Evolutionary conservation across 2,888 invertebrate species (phyloP), one percentile per base, ranked within the genome.

Genomic region (Carcina quercana): DNA sequence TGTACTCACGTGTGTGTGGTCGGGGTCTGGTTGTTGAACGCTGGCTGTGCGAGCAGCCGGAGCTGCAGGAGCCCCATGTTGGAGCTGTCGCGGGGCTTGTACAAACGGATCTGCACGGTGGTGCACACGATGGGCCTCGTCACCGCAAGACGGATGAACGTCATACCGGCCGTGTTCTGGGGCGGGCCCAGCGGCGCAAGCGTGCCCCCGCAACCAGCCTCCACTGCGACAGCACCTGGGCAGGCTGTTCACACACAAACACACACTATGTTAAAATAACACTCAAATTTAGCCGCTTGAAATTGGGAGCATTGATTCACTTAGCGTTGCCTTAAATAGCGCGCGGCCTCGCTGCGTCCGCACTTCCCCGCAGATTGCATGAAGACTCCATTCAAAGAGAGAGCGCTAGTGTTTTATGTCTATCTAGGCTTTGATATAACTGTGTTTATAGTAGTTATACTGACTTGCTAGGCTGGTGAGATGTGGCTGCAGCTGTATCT

Each of bases 11-110:
- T 42, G 34, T 26, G 50, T 63, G 66, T 35, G 49, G 43, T 44
- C 54, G 54, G 14, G 42, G 49, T 53, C 64, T 25, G 40, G 87
- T 43, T 50, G 22, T 53, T 58, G 65, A 96, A 96, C 2, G 95
- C 94, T 3, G 95, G 93, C 37, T 91, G 92, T 0, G 95, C 97
- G 25, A 96, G 78, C 29, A 97, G 75, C 3, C 92, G 86, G 42
- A 97, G 90, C 76, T 96, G 96, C 38, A 95, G 89, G 24, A 97
- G 79, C 3, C 96, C 96, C 63, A 97, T 92, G 56, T 93, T 95
- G 48, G 91, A 90, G n/a, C 94, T 93, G 57, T 96, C 96, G 19
- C 93, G 85, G 0, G 97, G 96, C 62, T 94, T 93, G 69, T 93
- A 94, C 13, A 85, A 65, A 0, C 83, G 62, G 21, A 95, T 80